Percentiles rank a stretch among this genome's conserved stretches.
Evolutionary conservation across 2,113 vertebrate genomes (phyloP).

Genomic region (Laterallus jamaicensis): DNA sequence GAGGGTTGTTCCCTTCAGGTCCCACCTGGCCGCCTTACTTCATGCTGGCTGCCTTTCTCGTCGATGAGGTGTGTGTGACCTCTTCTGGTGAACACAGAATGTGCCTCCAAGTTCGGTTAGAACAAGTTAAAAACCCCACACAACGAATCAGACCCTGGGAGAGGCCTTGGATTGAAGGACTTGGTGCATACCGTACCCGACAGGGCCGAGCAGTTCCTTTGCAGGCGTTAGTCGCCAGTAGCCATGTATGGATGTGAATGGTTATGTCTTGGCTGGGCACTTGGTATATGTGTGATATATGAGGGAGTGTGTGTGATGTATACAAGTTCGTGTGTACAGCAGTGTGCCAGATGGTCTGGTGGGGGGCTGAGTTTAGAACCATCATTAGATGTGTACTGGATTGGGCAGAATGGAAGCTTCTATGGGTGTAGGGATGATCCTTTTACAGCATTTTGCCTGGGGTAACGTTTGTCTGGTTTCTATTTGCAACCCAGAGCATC

Average conservation of each 20-base stretch:
- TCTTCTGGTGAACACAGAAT: background rate
- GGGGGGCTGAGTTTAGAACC: background rate
- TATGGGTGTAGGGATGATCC: background rate
- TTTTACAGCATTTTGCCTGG: background rate
- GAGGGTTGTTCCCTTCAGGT: background rate
- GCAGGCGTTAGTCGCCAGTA: background rate
- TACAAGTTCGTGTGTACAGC: too few species aligned
- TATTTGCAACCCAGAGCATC: background rate
- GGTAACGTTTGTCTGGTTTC: background rate
- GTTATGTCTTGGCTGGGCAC: background rate
- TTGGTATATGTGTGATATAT: background rate
- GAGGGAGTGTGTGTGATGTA: background rate
- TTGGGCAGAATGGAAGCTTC: background rate
- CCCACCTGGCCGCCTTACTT: background rate
- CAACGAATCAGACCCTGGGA: background rate
- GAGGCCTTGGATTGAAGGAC: background rate
- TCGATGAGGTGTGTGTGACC: slow-evolving; percentile 24
- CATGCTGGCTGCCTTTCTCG: too few species aligned
- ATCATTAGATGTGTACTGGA: background rate
- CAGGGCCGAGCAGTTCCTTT: background rate
- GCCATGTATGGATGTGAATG: background rate
- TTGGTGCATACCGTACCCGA: rapidly evolving
- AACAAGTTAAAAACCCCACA: background rate
- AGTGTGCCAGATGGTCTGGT: background rate
- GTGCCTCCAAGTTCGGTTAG: background rate